Percentiles rank a stretch among this genome's conserved stretches.
phyloP scores from a whole-genome alignment of 2,797 vertebrate genomes.

The Heliangelus exortis region DNA sequence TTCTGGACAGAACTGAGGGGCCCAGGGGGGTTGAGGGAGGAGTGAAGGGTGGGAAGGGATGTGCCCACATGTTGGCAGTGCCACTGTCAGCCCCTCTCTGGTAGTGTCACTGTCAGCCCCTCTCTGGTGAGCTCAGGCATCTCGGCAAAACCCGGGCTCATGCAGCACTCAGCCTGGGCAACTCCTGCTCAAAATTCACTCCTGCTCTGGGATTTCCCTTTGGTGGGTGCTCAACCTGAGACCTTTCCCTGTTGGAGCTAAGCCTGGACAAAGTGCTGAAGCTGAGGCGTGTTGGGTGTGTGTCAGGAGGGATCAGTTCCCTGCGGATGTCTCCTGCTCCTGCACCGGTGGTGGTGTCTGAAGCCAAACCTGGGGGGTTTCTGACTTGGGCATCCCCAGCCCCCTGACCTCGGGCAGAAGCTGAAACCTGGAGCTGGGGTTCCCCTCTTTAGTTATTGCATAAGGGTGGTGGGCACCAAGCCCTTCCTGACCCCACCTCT shows the following conservation, averaged over 20 bases:
- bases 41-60: neutral
- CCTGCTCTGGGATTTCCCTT: neutral
- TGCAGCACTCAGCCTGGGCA: accelerated
- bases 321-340: neutral
- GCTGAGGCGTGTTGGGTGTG: accelerated
- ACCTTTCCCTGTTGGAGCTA: neutral
- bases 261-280: neutral
- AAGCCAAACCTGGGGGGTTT: neutral
- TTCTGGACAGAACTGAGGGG: neutral
- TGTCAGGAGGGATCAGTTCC: accelerated
- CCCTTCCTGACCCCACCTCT: neutral
- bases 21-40: neutral
- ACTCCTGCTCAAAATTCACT: neutral
- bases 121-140: accelerated
- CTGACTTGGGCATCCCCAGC: neutral
- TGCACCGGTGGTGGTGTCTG: accelerated
- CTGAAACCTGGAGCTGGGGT: neutral
- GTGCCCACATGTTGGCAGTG: accelerated
- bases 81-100: accelerated
- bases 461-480: neutral
- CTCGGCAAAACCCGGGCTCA: accelerated
- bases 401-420: neutral
- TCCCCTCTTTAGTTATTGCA: constrained; percentile 16
- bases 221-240: neutral
- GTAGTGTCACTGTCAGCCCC: accelerated